Evolutionary conservation across 1,140 invertebrate genomes (phyloP).

Genomic region (Drosophila setifemur): DNA sequence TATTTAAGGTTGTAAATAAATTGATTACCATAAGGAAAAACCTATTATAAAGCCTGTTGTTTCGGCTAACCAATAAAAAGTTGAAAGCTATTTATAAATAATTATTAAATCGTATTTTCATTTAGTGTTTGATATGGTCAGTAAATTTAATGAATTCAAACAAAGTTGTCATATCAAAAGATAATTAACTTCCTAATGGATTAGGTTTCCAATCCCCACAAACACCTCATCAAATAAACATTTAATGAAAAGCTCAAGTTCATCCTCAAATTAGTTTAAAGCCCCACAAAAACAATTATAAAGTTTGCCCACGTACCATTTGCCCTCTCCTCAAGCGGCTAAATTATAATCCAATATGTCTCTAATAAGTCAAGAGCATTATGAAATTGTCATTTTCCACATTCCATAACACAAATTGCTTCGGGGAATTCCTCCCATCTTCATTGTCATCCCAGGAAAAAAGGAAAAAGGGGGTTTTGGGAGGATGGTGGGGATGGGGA

Average conservation of each 20-base stretch:
- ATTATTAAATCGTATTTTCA: too few relatives aligned
- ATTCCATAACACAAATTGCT: slow-evolving; percentile 37
- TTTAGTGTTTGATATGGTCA: too few relatives aligned
- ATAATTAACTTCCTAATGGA: slow-evolving; percentile 20
- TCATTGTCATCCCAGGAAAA: slow-evolving; percentile 5
- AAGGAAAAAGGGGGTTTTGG: background rate
- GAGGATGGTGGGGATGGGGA: background rate
- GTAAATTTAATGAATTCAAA: background rate
- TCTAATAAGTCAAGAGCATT: slow-evolving; percentile 44
- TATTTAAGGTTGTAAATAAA: too few relatives aligned
- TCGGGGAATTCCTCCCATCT: slow-evolving; percentile 29
- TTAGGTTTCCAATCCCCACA: slow-evolving; percentile 8
- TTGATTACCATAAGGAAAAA: too few relatives aligned
- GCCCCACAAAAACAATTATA: slow-evolving; percentile 24
- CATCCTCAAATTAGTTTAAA: slow-evolving; percentile 13
- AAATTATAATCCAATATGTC: slow-evolving; percentile 43
- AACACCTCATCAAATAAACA: slow-evolving; percentile 28
- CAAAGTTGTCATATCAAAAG: background rate
- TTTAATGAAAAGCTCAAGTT: slow-evolving; percentile 18
- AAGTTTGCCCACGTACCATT: slow-evolving; percentile 29
- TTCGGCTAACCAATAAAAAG: too few relatives aligned
- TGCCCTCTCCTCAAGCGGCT: slow-evolving; percentile 6
- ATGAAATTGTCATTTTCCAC: slow-evolving; percentile 43
- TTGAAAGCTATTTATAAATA: too few relatives aligned
- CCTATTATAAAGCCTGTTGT: too few relatives aligned